Evolutionary conservation across 2,797 vertebrate genomes (phyloP), one percentile per base, ranked within the genome.

Genomic region (Eidolon dupreanum): DNA sequence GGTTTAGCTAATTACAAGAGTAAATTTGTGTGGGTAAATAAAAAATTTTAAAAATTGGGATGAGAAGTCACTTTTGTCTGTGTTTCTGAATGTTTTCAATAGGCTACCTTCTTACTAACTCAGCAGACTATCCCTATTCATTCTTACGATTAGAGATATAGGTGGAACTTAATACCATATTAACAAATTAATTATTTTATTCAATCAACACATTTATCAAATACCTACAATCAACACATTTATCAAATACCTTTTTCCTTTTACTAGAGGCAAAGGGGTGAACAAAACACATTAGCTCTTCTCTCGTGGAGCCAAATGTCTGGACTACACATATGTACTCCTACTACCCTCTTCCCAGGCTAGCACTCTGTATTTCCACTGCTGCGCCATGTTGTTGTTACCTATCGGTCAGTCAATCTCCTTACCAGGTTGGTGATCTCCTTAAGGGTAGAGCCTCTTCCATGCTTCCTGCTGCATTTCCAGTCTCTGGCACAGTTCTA

Each of bases 31-130:
- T 77, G n/a, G 24, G 12, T 55, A 93, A 86, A 61, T 2, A 36
- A 57, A 78, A 96, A 63, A n/a, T 82, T 10, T 83, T 75, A 85
- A 20, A 74, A 73, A 73, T 74, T 68, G 24, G 33, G 13, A 43
- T 68, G 33, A 79, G 92, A 41, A 28, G 33, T 36, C 22, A 86
- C 68, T 43, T 1, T 83, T 65, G 11, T 75, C 11, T n/a, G 7
- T 77, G 65, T 85, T 82, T 88, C 46, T 77, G 17, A 89, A 85
- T 63, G n/a, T 74, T 74, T 96, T 85, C 28, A 13, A 68, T 63
- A 95, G 86, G 17, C 4, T 77, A 43, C 24, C n/a, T 53, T 95
- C 17, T 28, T 55, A 10, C 7, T 83, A 31, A 6, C 31, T 74
- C 12, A 28, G 33, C 49, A 82, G 55, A 17, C 26, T 70, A 10